Evolutionary conservation across 2,113 vertebrate genomes (phyloP).

Genomic region (Zosterops japonicus): DNA sequence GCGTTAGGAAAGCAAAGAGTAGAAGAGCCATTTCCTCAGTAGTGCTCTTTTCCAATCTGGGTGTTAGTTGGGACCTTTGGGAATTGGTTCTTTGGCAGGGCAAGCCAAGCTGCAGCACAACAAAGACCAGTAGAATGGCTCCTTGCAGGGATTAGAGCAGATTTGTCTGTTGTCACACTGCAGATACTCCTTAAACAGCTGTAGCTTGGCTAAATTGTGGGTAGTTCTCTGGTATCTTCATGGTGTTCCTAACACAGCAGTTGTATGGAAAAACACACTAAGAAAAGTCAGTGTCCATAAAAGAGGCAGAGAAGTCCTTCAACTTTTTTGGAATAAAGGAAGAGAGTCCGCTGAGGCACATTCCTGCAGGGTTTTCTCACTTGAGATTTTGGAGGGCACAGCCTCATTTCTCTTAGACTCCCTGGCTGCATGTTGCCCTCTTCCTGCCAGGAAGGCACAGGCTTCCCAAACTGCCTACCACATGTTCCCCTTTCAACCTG

Average conservation of each 20-base stretch:
- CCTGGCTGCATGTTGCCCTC: neutral
- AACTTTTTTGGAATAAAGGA: neutral
- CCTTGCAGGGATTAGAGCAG: rapidly evolving
- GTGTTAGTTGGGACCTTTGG: neutral
- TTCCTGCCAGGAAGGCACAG: neutral
- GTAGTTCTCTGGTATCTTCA: rapidly evolving
- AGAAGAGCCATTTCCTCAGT: neutral
- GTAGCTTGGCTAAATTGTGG: neutral
- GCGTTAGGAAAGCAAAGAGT: neutral
- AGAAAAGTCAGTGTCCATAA: neutral
- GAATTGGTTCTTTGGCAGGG: neutral
- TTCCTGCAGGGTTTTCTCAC: neutral
- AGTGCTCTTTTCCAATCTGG: neutral
- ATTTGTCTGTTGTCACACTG: neutral
- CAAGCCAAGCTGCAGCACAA: neutral
- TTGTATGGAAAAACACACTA: neutral
- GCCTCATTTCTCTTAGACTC: neutral
- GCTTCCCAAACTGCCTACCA: neutral
- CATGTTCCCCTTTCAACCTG: no score
- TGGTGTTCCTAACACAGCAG: neutral
- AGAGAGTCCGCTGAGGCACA: no score
- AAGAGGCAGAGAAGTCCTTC: neutral
- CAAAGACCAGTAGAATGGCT: neutral
- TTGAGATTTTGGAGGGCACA: neutral
- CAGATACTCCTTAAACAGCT: neutral